Conservation (phyloP, 1,140 invertebrate genomes). For the Coptotermes formosanus region DNA sequence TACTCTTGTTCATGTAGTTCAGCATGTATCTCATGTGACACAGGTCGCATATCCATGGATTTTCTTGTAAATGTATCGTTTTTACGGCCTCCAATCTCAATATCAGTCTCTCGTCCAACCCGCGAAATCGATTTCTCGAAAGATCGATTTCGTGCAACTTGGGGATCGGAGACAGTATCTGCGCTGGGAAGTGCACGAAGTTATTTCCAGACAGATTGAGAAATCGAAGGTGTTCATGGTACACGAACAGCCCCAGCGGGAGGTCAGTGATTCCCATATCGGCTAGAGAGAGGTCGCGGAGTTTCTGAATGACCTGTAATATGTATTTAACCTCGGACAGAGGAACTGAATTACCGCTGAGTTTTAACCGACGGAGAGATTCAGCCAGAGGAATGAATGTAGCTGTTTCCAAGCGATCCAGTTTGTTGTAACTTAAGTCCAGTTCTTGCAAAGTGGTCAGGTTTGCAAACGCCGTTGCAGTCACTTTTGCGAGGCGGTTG, state of each 20-base stretch:
- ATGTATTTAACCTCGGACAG: constrained; percentile 49
- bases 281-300: constrained; percentile 57
- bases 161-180: constrained; percentile 54
- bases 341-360: constrained; percentile 63
- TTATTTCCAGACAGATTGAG: constrained; percentile 58
- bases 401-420: constrained; percentile 61
- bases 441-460: constrained; percentile 62
- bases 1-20: constrained; percentile 47
- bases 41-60: constrained; percentile 67
- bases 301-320: constrained; percentile 55
- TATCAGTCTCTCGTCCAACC: constrained; percentile 57
- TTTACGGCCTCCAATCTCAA: constrained; percentile 50
- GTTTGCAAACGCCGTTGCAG: constrained; percentile 66
- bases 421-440: constrained; percentile 72
- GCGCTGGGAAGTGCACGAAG: constrained; percentile 54
- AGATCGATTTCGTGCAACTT: constrained; percentile 60
- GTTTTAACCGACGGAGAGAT: constrained; percentile 58
- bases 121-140: constrained; percentile 60
- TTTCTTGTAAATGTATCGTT: constrained; percentile 56
- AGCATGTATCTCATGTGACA: constrained; percentile 60
- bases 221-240: constrained; percentile 53
- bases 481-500: constrained; percentile 71
- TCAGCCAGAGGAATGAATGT: constrained; percentile 60
- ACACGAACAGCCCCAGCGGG: constrained; percentile 53
- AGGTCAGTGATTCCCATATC: constrained; percentile 52